Evolutionary conservation across 2,888 invertebrate genomes (phyloP).

Genomic region (Conomelus anceps): DNA sequence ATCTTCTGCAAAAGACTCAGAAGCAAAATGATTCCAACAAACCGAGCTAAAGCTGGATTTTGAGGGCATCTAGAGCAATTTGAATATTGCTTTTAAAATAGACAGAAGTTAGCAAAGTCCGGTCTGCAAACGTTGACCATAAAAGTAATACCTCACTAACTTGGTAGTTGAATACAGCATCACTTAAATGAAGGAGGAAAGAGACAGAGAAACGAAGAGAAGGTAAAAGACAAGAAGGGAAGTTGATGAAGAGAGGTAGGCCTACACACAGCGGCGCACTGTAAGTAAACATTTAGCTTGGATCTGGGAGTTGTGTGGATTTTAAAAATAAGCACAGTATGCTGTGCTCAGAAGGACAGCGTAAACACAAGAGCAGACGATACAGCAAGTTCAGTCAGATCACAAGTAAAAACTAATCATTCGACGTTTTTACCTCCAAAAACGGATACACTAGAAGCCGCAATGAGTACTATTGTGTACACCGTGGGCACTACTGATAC

Average conservation of each 20-base stretch:
- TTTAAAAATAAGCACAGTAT: neutral
- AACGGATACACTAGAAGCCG: neutral
- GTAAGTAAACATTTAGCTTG: neutral
- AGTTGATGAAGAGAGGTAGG: neutral
- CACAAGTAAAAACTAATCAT: neutral
- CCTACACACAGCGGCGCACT: neutral
- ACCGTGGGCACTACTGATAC: too few relatives aligned
- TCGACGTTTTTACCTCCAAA: neutral
- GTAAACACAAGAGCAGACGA: neutral
- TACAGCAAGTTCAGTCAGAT: neutral
- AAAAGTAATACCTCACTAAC: neutral
- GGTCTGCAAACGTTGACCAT: neutral
- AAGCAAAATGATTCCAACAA: neutral
- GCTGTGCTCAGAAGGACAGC: neutral
- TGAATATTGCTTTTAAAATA: neutral
- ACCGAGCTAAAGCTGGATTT: neutral
- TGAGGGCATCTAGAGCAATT: neutral
- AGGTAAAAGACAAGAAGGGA: neutral
- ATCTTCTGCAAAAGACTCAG: too few relatives aligned
- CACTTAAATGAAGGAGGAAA: neutral
- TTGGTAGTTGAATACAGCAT: neutral
- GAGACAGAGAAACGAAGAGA: neutral
- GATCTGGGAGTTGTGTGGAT: neutral
- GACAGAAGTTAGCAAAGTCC: neutral
- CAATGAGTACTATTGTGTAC: neutral